Base-by-base conservation (phyloP, 2,888 invertebrate genomes). In the Drosophila parthenogenetica region DNA sequence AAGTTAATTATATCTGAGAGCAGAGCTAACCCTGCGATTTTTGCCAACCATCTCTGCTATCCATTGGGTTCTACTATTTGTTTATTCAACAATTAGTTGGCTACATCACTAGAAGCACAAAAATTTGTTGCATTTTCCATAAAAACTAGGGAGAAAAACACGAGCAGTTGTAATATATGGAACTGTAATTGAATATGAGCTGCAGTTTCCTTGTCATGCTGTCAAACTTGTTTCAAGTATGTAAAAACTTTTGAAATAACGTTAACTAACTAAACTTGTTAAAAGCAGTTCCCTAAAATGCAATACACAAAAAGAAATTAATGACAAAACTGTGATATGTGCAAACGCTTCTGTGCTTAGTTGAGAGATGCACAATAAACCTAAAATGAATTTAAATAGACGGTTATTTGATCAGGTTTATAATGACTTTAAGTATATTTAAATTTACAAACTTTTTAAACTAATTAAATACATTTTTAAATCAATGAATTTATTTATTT, bases 1-100 rank as follows among this genome's bases (percentile, higher is more conserved):
- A 82, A 85, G 86, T 85, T 85, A 87, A 85, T 85, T 87, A 82
- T 79, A 69, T 79, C 79, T 60, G 58, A 65, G 51, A 53, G 64
- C 63, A 54, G 37, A 55, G 40, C 67, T 59, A 37, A 2, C 25
- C 17, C 42, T n/a, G 29, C 32, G 32, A 32, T 60, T 53, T 43
- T 16, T 8, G 29, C 7, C 8, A 13, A 19, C 42, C 14, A 57
- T 22, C 2, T 49, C 13, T 37, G 45, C 43, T 5, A 13, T 37
- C 35, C 42, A 2, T 8, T 13, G 13, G 5, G 8, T 39, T 61
- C 8, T 0, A 17, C 1, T 51, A 55, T 62, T 37, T 74, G 60
- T 79, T 84, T 68, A 77, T 68, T 64, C 64, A 49, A 46, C 67
- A 77, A 79, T 74, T 79, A 81, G 79, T 69, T 84, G 50, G 7